Conservation (phyloP, 2,888 invertebrate genomes). For the Andrena flavipes region DNA sequence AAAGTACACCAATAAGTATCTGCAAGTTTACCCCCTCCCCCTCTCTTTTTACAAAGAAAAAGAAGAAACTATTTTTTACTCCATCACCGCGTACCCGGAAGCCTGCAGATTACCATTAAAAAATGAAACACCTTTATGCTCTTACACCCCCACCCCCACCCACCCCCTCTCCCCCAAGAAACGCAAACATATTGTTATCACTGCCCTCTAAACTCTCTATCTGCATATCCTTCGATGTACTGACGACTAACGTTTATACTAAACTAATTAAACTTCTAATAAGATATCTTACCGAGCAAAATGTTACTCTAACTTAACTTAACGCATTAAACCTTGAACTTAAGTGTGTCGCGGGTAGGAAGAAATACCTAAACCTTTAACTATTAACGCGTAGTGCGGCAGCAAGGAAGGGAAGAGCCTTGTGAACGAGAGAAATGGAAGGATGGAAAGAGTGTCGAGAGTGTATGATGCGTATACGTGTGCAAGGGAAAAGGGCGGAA, state of each 20-base stretch:
- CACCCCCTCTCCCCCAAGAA: constrained; percentile 15
- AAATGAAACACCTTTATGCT: not conserved
- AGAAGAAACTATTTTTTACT: not conserved
- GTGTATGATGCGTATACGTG: not conserved
- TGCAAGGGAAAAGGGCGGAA: not conserved
- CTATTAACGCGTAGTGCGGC: constrained; percentile 44
- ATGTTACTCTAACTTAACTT: constrained; percentile 70
- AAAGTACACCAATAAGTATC: not conserved
- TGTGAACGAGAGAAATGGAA: not conserved
- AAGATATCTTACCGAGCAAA: constrained; percentile 77
- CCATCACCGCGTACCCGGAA: not conserved
- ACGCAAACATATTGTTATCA: constrained; percentile 77
- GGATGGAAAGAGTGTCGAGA: not conserved
- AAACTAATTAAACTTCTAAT: constrained; percentile 80
- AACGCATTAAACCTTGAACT: constrained; percentile 58
- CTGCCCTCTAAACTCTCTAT: constrained; percentile 75
- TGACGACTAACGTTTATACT: constrained; percentile 83
- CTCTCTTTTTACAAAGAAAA: not conserved
- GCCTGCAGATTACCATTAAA: constrained; percentile 4
- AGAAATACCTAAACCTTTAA: constrained; percentile 24
- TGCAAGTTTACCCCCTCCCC: not conserved
- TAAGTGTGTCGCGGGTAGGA: constrained; percentile 62
- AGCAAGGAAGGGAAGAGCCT: not conserved
- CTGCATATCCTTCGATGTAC: constrained; percentile 84
- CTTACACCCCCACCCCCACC: constrained; percentile 7